Percentiles rank a stretch among this genome's conserved stretches.
phyloP scores from a whole-genome alignment of 2,888 invertebrate species.

The Amblyjoppa fuscipennis region DNA sequence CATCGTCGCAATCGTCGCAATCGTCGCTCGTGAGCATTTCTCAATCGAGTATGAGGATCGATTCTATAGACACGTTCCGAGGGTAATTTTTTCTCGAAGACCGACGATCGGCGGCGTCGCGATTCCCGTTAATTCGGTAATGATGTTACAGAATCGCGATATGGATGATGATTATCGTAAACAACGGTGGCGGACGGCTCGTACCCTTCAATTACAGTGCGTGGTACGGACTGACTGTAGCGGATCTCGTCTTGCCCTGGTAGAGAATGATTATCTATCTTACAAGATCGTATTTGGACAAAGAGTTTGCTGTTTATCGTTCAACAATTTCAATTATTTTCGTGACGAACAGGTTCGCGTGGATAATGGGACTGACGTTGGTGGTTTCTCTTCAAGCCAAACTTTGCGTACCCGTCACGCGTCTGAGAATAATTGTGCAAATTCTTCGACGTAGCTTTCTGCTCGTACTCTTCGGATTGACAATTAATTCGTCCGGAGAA shows the following conservation, averaged over 20 bases:
- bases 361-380: conserved; percentile 94
- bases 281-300: background rate
- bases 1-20: conserved; percentile 70
- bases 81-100: conserved; percentile 78
- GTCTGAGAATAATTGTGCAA: conserved; percentile 85
- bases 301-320: background rate
- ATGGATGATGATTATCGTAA: conserved; percentile 95
- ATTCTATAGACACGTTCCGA: conserved; percentile 83
- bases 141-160: conserved; percentile 86
- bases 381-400: conserved; percentile 91
- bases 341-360: conserved; percentile 89
- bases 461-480: conserved; percentile 89
- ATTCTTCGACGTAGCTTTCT: conserved; percentile 87
- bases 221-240: conserved; percentile 95
- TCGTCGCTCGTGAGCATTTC: conserved; percentile 74
- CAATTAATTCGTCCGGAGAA: conserved; percentile 86
- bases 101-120: background rate
- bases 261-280: conserved; percentile 79
- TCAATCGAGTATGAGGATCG: conserved; percentile 80
- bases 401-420: conserved; percentile 88
- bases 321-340: background rate
- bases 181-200: conserved; percentile 95
- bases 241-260: conserved; percentile 96
- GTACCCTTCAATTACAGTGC: conserved; percentile 92
- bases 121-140: background rate